Base-by-base conservation (phyloP, 2,113 vertebrate species). In the Myrmecophaga tridactyla region DNA sequence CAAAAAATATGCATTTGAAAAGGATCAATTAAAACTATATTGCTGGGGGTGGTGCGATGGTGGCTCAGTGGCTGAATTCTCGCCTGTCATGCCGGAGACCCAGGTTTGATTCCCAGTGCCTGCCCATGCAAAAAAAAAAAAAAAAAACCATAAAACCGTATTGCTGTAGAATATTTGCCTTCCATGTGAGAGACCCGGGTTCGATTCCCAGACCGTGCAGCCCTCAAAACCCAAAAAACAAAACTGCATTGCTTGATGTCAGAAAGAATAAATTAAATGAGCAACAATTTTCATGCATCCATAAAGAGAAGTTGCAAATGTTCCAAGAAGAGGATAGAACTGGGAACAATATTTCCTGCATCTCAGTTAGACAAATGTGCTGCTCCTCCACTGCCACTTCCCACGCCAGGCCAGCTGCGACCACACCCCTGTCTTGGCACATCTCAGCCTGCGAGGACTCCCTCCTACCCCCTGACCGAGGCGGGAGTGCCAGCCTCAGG, bases 211-310 rank as follows among this genome's bases (percentile, higher is more conserved):
- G n/a, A n/a, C n/a, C n/a, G n/a, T n/a, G n/a, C n/a, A n/a, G n/a
- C n/a, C n/a, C n/a, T n/a, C n/a, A n/a, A n/a, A n/a, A n/a, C n/a
- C n/a, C n/a, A n/a, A n/a, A n/a, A n/a, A n/a, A n/a, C n/a, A n/a
- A n/a, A n/a, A n/a, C n/a, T n/a, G n/a, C n/a, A 78, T 29, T 34
- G n/a, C 25, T 39, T 80, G 7, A 94, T 48, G 46, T 83, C 51
- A 95, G 60, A 89, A 23, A 94, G 53, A 81, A 60, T 67, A 31
- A 84, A 51, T 67, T 25, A 92, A 72, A 89, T n/a, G 56, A 41
- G 39, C 48, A 80, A 6, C 4, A 21, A 85, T 34, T 8, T 48
- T 25, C 60, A 36, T 1, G 27, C 4, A 63, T 7, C 62, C 84
- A 70, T 17, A 12, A 91, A 88, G 20, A 93, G 77, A 93, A 58